Percentiles rank a stretch among this genome's conserved stretches.
Evolutionary conservation across 2,113 vertebrate genomes (phyloP).

Genomic region (Scalopus aquaticus): DNA sequence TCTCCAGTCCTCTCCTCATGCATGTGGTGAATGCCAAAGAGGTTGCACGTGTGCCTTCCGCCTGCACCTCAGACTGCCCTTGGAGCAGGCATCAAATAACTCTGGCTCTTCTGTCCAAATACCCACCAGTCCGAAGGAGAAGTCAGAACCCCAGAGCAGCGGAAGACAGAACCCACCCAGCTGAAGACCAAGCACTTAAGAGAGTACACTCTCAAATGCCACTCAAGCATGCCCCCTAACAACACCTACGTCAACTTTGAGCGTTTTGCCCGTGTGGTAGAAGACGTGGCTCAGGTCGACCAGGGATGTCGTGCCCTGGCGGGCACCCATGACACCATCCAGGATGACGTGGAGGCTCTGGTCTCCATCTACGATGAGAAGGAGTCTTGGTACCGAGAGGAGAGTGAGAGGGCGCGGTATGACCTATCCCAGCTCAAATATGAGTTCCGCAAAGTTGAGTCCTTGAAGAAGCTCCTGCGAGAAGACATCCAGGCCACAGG

Average conservation of each 20-base stretch:
- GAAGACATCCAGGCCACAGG: slow-evolving; percentile 86
- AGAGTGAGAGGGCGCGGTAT: slow-evolving; percentile 86
- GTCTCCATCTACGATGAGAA: slow-evolving; percentile 91
- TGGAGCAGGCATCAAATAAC: slow-evolving; percentile 74
- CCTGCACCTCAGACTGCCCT: slow-evolving; percentile 54
- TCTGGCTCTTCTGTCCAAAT: slow-evolving; percentile 88
- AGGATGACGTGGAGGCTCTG: slow-evolving; percentile 90
- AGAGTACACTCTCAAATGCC: slow-evolving; percentile 93
- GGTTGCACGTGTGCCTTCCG: slow-evolving; percentile 50
- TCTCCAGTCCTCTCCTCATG: slow-evolving; percentile 25
- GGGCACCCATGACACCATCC: slow-evolving; percentile 83
- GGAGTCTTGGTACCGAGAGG: slow-evolving; percentile 93
- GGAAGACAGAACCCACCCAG: slow-evolving; percentile 83
- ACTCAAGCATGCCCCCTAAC: slow-evolving; percentile 92
- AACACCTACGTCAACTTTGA: slow-evolving; percentile 93
- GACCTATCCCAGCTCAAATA: slow-evolving; percentile 91
- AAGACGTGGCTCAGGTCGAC: slow-evolving; percentile 86
- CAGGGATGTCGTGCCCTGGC: slow-evolving; percentile 81
- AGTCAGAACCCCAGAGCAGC: slow-evolving; percentile 77
- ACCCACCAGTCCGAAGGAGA: slow-evolving; percentile 86
- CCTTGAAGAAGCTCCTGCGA: slow-evolving; percentile 87
- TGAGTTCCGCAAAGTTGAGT: slow-evolving; percentile 88
- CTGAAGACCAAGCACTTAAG: slow-evolving; percentile 91
- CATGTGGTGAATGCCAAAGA: slow-evolving; percentile 75
- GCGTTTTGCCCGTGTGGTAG: slow-evolving; percentile 88